Conservation (phyloP, 2,797 vertebrate genomes). For the Tenualosa ilisha region DNA sequence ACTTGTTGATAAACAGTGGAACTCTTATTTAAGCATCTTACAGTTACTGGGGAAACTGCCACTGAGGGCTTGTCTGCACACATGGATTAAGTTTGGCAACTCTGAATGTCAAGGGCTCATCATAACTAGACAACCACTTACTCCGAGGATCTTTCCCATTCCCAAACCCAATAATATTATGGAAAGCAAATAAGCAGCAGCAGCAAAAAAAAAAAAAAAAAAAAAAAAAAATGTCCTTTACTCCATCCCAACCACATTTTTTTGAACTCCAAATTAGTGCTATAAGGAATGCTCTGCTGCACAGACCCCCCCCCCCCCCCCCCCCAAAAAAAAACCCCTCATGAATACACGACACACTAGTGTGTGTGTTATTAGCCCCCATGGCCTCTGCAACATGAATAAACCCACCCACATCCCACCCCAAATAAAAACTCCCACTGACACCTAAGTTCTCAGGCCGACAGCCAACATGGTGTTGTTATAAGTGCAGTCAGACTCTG, state of each 20-base stretch:
- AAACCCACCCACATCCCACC: neutral
- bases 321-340: neutral
- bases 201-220: neutral
- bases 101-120: neutral
- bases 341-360: neutral
- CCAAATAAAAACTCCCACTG: neutral
- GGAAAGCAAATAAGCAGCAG: neutral
- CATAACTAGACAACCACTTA: neutral
- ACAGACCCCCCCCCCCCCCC: neutral
- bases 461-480: neutral
- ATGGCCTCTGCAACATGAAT: neutral
- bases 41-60: constrained; percentile 11
- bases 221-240: neutral
- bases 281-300: constrained; percentile 13
- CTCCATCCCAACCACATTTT: neutral
- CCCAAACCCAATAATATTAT: neutral
- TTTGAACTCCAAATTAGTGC: neutral
- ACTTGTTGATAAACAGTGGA: constrained; percentile 39
- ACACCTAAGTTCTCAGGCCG: neutral
- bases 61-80: neutral
- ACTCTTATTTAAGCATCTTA: constrained; percentile 15
- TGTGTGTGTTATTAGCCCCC: neutral
- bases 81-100: neutral
- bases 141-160: neutral
- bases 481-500: neutral